Evolutionary conservation across 2,888 invertebrate genomes (phyloP), one percentile per base, ranked within the genome.

Genomic region (Dyspetes luteomarginatus): DNA sequence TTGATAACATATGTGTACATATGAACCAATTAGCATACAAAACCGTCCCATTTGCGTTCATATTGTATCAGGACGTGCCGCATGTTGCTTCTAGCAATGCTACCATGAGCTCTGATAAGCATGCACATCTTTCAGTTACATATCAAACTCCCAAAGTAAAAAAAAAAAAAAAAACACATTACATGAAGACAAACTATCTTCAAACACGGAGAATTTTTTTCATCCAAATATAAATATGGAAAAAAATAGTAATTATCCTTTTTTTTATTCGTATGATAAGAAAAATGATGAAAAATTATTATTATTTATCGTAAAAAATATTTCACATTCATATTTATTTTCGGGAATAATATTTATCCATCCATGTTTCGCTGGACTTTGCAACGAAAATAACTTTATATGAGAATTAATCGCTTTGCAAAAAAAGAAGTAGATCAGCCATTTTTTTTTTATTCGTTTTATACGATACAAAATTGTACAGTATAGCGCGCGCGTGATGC

Each of bases 21-120:
- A 48, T 48, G 17, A 77, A 80, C 83, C 86, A 88, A 88, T 88
- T 88, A 88, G 88, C 88, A 88, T 88, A 88, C 86, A 88, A 87
- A 84, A 86, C 85, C 86, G 85, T 86, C 79, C 84, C 83, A 86
- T 88, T 88, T 87, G 86, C 88, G 86, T 87, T 86, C 86, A 87
- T 87, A 87, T 88, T 86, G 86, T 87, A 86, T 79, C 45, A 55
- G 48, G 45, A 28, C 58, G 74, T 26, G 62, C 74, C 81, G 45
- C 41, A 17, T 56, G 41, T 75, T 36, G 65, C 69, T 56, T 71
- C 75, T 41, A 43, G 43, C 22, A 30, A 22, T 36, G 36, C 19
- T 60, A 58, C 48, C 69, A 68, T 52, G 24, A 78, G 82, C 81
- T 85, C 80, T 83, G 85, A 84, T 84, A 85, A 84, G n/a, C n/a